Percentiles rank a stretch among this genome's conserved stretches.
Conservation (phyloP, 2,113 vertebrate species). For the Tachuris rubrigastra region DNA sequence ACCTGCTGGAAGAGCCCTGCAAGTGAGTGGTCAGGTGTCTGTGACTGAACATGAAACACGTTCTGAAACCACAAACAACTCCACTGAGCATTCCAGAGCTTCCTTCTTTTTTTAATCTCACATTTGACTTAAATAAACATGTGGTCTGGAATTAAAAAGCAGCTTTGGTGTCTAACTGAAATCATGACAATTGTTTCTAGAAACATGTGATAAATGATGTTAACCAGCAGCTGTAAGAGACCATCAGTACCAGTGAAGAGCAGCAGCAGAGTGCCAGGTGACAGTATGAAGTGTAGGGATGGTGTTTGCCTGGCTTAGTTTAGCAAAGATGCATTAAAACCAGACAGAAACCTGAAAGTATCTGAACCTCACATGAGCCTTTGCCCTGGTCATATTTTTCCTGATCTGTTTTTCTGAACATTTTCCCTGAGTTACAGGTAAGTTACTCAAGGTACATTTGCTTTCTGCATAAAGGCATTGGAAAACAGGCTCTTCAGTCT, state of each 20-base stretch:
- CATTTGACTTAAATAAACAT: conserved; percentile 5
- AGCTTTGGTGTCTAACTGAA: background rate
- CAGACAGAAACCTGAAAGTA: background rate
- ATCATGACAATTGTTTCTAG: background rate
- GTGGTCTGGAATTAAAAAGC: background rate
- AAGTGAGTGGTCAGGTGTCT: background rate
- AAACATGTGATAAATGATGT: background rate
- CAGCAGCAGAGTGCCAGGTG: background rate
- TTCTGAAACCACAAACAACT: background rate
- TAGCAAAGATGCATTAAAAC: background rate
- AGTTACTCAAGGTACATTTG: accelerated
- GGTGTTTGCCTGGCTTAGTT: background rate
- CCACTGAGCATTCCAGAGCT: background rate
- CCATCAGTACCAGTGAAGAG: background rate
- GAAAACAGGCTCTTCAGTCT: accelerated
- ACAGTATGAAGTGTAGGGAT: background rate
- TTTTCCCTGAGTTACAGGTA: background rate
- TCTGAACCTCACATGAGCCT: background rate
- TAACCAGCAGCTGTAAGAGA: background rate
- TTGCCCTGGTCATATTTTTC: background rate
- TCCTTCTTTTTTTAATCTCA: background rate
- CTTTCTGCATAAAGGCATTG: background rate
- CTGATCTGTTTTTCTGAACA: background rate
- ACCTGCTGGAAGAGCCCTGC: background rate
- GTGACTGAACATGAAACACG: background rate